Conservation (phyloP, 2,113 vertebrate genomes). For the Pampusana beccarii region DNA sequence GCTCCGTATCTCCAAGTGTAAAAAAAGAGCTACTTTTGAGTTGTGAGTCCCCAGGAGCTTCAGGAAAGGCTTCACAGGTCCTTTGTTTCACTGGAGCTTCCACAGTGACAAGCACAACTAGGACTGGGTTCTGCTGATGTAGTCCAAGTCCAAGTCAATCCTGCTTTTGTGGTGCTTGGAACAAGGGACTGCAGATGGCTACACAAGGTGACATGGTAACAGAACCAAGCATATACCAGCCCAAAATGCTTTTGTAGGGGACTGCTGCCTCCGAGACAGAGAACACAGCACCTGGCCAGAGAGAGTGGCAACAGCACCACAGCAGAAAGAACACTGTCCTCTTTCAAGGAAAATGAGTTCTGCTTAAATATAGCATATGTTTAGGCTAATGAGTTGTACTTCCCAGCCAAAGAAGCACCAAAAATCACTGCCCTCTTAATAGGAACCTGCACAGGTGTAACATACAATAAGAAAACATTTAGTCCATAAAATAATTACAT, state of each 20-base stretch:
- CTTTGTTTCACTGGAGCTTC: not conserved
- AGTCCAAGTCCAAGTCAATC: not conserved
- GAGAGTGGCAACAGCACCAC: not conserved
- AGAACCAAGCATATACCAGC: not conserved
- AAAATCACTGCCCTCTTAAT: not conserved
- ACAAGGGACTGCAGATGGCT: not conserved
- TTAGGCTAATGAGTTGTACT: not conserved
- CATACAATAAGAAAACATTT: not conserved
- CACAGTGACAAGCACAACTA: not conserved
- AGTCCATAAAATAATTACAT: not conserved
- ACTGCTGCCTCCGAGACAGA: not conserved
- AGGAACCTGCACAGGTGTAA: not conserved
- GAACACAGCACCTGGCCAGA: not conserved
- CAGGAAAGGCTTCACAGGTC: not conserved
- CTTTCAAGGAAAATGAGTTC: not conserved
- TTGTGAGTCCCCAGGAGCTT: not conserved
- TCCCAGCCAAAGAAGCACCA: not conserved
- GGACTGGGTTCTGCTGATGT: not conserved
- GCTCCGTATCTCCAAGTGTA: fast-evolving
- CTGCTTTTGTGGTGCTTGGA: not conserved
- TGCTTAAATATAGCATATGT: not conserved
- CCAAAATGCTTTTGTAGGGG: not conserved
- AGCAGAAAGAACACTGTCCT: not conserved
- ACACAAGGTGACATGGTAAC: not conserved
- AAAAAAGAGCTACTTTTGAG: not conserved